Percentiles rank a stretch among this genome's conserved stretches.
Conservation (phyloP, 1,140 invertebrate genomes). For the Chironomus tepperi region DNA sequence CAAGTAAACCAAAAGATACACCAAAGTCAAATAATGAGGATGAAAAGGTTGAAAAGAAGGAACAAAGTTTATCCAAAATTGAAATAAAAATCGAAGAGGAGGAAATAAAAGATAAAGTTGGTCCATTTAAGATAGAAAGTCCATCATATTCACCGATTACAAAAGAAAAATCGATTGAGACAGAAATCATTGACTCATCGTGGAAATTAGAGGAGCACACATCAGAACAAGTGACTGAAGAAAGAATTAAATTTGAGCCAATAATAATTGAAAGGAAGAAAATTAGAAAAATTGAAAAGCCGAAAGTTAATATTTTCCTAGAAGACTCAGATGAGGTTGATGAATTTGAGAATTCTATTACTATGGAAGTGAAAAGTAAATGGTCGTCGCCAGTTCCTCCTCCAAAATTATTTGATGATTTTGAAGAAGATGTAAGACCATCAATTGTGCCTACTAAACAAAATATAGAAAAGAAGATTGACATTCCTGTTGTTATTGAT, state of each 20-base stretch:
- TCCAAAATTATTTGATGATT: neutral
- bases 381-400: neutral
- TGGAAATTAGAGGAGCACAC: no score
- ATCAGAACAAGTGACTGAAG: neutral
- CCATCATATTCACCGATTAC: neutral
- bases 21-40: neutral
- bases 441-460: neutral
- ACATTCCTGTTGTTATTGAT: neutral
- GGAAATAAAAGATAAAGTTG: neutral
- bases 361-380: neutral
- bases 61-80: neutral
- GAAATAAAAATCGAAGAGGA: neutral
- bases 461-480: neutral
- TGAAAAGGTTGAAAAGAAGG: no score
- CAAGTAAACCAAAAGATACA: neutral
- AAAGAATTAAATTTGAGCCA: neutral
- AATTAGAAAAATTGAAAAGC: neutral
- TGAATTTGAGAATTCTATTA: slow-evolving; percentile 1
- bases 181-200: neutral
- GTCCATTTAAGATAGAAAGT: neutral
- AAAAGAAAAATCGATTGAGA: neutral
- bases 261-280: neutral
- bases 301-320: slow-evolving; percentile 11
- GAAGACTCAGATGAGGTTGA: slow-evolving; percentile 3
- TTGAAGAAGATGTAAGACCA: neutral